Evolutionary conservation across 2,113 vertebrate species (phyloP).

Genomic region (Bos indicus): DNA sequence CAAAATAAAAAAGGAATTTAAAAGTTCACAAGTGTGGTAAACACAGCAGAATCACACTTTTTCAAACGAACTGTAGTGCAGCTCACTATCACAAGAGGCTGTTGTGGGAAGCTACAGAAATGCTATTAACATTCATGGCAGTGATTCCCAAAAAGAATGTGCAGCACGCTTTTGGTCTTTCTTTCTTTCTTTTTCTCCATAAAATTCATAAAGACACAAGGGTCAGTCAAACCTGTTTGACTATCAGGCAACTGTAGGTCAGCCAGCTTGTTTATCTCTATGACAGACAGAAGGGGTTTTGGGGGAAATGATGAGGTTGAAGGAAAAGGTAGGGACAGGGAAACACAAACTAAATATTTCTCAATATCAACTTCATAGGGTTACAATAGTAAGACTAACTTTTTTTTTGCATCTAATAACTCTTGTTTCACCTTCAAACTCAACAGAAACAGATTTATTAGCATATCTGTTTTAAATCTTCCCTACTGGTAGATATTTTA

Average conservation of each 20-base stretch:
- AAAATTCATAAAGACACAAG: conserved; percentile 79
- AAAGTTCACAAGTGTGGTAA: conserved; percentile 88
- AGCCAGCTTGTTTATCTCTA: conserved; percentile 86
- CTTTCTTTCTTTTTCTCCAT: conserved; percentile 50
- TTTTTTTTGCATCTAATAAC: neutral
- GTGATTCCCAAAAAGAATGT: conserved; percentile 82
- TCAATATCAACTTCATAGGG: conserved; percentile 37
- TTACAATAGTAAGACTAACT: neutral
- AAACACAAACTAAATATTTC: conserved; percentile 64
- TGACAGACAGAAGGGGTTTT: conserved; percentile 83
- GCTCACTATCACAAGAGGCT: conserved; percentile 85
- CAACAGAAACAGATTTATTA: neutral
- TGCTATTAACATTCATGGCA: conserved; percentile 85
- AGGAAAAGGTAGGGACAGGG: conserved; percentile 73
- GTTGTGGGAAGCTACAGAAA: conserved; percentile 86
- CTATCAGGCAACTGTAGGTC: conserved; percentile 83
- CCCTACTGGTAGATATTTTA: neutral
- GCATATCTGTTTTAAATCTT: neutral
- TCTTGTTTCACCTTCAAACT: neutral
- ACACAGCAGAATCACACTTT: conserved; percentile 91
- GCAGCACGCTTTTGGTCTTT: conserved; percentile 79
- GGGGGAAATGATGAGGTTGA: conserved; percentile 77
- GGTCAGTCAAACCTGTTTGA: conserved; percentile 85
- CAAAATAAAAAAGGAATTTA: conserved; percentile 86
- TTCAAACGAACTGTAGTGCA: conserved; percentile 85